A percentile compares a stretch with the other conserved stretches of the same genome.
Evolutionary conservation across 2,113 vertebrate genomes (phyloP).

Genomic region (Hippocampus guttulatus): DNA sequence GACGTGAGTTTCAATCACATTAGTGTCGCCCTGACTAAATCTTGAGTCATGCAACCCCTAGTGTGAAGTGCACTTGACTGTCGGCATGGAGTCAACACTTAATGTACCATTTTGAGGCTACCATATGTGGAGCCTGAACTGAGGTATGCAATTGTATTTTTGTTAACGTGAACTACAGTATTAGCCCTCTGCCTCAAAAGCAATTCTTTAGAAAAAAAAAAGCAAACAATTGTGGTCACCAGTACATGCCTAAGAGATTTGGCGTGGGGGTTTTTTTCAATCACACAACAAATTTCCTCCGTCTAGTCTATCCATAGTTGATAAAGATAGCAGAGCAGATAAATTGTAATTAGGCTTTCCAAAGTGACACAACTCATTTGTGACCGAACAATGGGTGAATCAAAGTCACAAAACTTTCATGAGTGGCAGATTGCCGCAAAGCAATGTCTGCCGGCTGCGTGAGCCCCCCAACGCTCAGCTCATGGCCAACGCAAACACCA

Average conservation of each 20-base stretch:
- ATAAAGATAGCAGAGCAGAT: neutral
- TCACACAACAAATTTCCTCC: neutral
- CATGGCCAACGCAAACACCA: constrained; percentile 39
- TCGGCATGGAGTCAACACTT: neutral
- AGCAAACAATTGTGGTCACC: neutral
- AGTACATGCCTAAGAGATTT: neutral
- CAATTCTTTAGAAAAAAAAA: neutral
- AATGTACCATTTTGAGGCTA: neutral
- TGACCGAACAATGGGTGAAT: constrained; percentile 3
- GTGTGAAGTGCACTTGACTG: neutral
- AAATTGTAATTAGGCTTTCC: neutral
- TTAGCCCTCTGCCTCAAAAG: neutral
- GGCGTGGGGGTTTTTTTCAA: neutral
- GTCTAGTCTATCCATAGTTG: neutral
- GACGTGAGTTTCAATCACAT: too few species aligned
- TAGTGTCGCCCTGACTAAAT: neutral
- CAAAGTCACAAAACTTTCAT: constrained; percentile 9
- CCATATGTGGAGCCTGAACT: neutral
- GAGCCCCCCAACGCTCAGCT: constrained; percentile 22
- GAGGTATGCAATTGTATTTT: neutral
- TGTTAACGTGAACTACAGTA: neutral
- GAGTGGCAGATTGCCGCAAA: constrained; percentile 23
- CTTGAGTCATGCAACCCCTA: neutral
- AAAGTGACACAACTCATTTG: constrained; percentile 4
- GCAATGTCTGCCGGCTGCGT: constrained; percentile 18